Conservation (phyloP, 2,797 vertebrate genomes). For the Amniataba percoides region DNA sequence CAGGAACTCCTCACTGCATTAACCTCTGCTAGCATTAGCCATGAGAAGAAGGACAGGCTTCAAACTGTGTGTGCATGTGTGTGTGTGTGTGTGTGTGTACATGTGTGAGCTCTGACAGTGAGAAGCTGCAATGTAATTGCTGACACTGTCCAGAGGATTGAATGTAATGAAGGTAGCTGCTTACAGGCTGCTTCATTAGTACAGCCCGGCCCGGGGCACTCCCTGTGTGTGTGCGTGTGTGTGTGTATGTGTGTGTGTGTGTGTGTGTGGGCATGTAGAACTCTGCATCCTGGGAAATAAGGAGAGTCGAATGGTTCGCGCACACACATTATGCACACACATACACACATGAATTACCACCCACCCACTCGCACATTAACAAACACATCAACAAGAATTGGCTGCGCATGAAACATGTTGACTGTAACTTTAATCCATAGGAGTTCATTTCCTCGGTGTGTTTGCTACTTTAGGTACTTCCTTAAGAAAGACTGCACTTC, state of each 20-base stretch:
- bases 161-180: conserved; percentile 87
- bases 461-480: conserved; percentile 22
- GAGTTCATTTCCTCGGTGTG: conserved; percentile 37
- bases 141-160: conserved; percentile 86
- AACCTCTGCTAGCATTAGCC: conserved; percentile 39
- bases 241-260: conserved; percentile 36
- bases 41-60: conserved; percentile 49
- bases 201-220: conserved; percentile 73
- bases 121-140: conserved; percentile 83
- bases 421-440: conserved; percentile 55
- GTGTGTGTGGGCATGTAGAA: conserved; percentile 63
- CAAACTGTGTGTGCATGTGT: conserved; percentile 24
- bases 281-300: conserved; percentile 79
- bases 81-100: conserved; percentile 1
- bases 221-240: conserved; percentile 44
- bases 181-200: conserved; percentile 86
- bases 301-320: conserved; percentile 49
- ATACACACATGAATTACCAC: conserved; percentile 49
- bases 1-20: conserved; percentile 47
- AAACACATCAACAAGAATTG: conserved; percentile 53
- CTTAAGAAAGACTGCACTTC: background rate
- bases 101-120: conserved; percentile 68
- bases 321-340: conserved; percentile 44
- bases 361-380: conserved; percentile 63
- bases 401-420: conserved; percentile 34